Evolutionary conservation across 1,140 invertebrate genomes (phyloP).

Genomic region (Parapsyche elsis): DNA sequence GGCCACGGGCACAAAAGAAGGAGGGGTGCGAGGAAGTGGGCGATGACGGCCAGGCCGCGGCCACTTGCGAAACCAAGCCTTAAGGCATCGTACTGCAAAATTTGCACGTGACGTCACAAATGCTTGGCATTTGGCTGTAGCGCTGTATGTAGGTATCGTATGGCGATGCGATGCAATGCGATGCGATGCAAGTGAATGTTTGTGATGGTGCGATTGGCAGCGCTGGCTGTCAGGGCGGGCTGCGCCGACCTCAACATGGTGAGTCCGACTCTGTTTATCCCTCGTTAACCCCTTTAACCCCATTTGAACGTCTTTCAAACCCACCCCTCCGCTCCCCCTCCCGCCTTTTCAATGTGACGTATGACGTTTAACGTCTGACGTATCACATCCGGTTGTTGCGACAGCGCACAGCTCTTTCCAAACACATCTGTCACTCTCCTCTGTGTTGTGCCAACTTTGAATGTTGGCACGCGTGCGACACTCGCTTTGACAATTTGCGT

Average conservation of each 20-base stretch:
- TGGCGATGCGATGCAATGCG: no score
- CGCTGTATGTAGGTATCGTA: no score
- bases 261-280: neutral
- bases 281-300: no score
- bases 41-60: no score
- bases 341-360: neutral
- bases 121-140: no score
- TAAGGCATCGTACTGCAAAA: no score
- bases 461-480: neutral
- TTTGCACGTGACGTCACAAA: no score
- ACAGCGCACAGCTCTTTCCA: neutral
- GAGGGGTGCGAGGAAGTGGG: no score
- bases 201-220: neutral
- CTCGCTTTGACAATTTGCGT: neutral
- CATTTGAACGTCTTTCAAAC: neutral
- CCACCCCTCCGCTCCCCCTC: neutral
- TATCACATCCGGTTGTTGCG: neutral
- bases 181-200: neutral
- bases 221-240: conserved; percentile 16
- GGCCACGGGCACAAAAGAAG: no score
- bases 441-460: no score
- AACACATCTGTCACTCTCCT: no score
- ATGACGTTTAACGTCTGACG: neutral
- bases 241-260: conserved; percentile 14
- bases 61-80: no score